Conservation (phyloP, 2,113 vertebrate genomes). For the Zosterops lateralis region DNA sequence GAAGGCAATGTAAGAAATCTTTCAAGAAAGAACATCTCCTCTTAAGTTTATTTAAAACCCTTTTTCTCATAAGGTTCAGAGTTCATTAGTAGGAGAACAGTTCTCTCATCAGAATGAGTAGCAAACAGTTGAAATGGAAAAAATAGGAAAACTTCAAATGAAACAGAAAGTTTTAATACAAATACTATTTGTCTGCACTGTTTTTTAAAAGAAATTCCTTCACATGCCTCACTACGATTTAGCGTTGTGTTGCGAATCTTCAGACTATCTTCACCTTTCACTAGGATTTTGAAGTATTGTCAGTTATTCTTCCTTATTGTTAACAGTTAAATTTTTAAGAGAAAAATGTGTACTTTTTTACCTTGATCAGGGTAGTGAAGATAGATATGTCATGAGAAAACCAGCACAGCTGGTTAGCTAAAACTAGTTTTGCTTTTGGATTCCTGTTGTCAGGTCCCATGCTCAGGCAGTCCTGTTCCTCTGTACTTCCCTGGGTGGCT, state of each 20-base stretch:
- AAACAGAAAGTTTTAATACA: neutral
- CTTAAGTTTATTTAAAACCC: neutral
- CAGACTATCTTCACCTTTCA: neutral
- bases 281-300: neutral
- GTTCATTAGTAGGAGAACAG: neutral
- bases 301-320: neutral
- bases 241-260: neutral
- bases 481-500: neutral
- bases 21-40: neutral
- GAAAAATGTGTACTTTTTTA: neutral
- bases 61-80: neutral
- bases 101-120: neutral
- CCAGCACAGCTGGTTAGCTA: neutral
- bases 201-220: neutral
- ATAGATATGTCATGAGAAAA: neutral
- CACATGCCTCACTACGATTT: neutral
- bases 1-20: neutral
- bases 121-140: neutral
- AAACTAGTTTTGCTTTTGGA: neutral
- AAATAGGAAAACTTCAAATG: neutral
- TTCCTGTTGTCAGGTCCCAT: neutral
- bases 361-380: neutral
- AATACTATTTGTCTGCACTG: neutral
- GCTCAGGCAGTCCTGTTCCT: neutral
- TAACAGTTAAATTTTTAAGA: neutral